Base-by-base conservation (phyloP, 2,888 invertebrate species). In the Synanthedon tipuliformis region DNA sequence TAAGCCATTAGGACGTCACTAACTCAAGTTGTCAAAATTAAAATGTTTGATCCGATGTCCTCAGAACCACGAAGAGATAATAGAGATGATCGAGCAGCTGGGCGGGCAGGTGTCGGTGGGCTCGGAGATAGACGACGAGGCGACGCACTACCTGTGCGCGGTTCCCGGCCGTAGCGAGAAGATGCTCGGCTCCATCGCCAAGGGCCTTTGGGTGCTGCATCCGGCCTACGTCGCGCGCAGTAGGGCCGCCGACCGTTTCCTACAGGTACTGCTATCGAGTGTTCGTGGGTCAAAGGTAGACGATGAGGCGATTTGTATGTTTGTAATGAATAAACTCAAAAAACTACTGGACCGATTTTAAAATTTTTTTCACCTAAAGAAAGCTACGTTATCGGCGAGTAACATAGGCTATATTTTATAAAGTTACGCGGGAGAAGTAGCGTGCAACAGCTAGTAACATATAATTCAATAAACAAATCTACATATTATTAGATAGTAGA, bases 181-280 rank as follows among this genome's bases (percentile, higher is more conserved):
- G 83, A 91, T 94, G 81, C 83, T 98, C 27, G 92, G 94, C 0
- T 92, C 93, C 55, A 91, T 98, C 56, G 96, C 97, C 0, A 90
- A 94, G 0, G 97, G 98, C 15, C 92, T 94, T 64, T 97, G 96
- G 96, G 90, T 97, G 11, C 78, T 97, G n/a, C 94, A 95, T 64
- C 89, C 92, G 1, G 90, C 91, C 0, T 98, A 95, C 66, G 78
- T 97, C 1, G 89, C 90, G 4, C 89, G 92, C 50, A 94, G 93
- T 53, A 77, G 89, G 8, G 83, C 89, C 27, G 82, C 81, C 1
- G 89, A 90, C 0, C 66, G 67, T 55, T 94, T 95, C 68, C 71
- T 94, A 3, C 76, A 90, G 65, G 94, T 94, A 69, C 7, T n/a
- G 10, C 45, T 45, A 15, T 13, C 13, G 45, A 45, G 34, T 18